A percentile compares a stretch with the other conserved stretches of the same genome.
phyloP scores from a whole-genome alignment of 1,140 invertebrate genomes.

The Euglossa dilemma region DNA sequence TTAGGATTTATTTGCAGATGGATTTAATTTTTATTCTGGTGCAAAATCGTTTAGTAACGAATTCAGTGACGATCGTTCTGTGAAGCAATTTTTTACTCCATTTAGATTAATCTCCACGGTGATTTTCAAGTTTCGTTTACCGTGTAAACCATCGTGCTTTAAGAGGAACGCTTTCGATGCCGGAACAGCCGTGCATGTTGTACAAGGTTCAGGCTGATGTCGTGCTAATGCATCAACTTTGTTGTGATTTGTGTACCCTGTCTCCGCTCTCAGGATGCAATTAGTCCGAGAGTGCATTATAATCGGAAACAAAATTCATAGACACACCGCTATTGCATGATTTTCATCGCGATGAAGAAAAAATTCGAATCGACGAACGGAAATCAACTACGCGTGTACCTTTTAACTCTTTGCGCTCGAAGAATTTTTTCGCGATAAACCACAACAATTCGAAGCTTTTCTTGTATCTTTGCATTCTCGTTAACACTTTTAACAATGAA shows the following conservation, averaged over 20 bases:
- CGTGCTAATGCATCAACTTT: constrained; percentile 72
- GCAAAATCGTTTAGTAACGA: too few relatives aligned
- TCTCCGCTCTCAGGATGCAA: constrained; percentile 59
- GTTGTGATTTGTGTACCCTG: constrained; percentile 74
- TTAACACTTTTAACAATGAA: too few relatives aligned
- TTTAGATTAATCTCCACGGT: not conserved
- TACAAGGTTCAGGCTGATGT: constrained; percentile 59
- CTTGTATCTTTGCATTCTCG: too few relatives aligned
- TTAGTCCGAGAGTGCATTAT: constrained; percentile 50
- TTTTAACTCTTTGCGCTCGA: too few relatives aligned
- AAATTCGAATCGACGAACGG: too few relatives aligned
- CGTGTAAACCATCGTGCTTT: constrained; percentile 20
- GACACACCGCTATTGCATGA: not conserved
- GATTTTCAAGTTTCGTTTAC: constrained; percentile 1
- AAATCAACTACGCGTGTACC: too few relatives aligned
- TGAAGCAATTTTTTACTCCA: not conserved
- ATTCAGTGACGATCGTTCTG: not conserved
- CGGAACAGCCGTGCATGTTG: constrained; percentile 43
- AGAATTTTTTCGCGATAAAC: too few relatives aligned
- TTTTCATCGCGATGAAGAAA: too few relatives aligned
- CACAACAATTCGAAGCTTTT: too few relatives aligned
- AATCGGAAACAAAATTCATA: constrained; percentile 48
- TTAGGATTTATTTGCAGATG: too few relatives aligned
- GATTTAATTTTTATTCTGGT: too few relatives aligned
- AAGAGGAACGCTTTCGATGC: constrained; percentile 47